A percentile compares a stretch with the other conserved stretches of the same genome.
Evolutionary conservation across 2,888 invertebrate genomes (phyloP).

Genomic region (Tenthredo notha): DNA sequence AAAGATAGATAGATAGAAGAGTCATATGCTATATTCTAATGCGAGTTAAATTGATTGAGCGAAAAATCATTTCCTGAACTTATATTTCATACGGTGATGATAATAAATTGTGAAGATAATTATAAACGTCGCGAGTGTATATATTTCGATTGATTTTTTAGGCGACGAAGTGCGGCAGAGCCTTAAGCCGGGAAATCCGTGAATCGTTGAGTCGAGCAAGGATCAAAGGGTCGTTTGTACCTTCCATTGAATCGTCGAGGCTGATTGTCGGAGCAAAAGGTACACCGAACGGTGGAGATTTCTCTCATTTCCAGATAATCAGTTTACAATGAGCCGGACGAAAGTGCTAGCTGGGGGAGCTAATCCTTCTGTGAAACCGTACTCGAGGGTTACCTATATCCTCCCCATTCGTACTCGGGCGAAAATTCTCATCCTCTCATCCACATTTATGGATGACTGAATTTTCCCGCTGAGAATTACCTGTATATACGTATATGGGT

Average conservation of each 20-base stretch:
- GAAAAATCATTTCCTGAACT: not conserved
- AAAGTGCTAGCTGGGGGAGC: constrained; percentile 66
- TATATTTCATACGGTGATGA: not conserved
- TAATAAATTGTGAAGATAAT: not conserved
- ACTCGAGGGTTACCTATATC: constrained; percentile 67
- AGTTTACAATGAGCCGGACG: constrained; percentile 77
- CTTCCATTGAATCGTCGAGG: constrained; percentile 69
- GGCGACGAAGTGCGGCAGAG: constrained; percentile 28
- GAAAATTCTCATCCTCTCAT: not conserved
- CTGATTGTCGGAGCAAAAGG: constrained; percentile 66
- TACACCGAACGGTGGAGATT: constrained; percentile 73
- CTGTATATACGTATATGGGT: not conserved
- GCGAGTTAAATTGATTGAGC: not conserved
- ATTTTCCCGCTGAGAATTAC: not conserved
- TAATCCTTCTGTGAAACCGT: constrained; percentile 65
- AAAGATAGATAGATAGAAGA: not conserved
- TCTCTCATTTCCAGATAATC: constrained; percentile 78
- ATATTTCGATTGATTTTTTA: constrained; percentile 17
- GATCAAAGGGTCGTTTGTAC: constrained; percentile 75
- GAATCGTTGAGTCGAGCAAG: constrained; percentile 53
- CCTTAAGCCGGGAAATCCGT: constrained; percentile 49
- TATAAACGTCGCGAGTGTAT: not conserved
- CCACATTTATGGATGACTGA: not conserved
- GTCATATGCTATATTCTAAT: not conserved
- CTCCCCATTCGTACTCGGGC: not conserved